Conservation (phyloP, 2,888 invertebrate genomes). For the Polydrusus pterygomalis region DNA sequence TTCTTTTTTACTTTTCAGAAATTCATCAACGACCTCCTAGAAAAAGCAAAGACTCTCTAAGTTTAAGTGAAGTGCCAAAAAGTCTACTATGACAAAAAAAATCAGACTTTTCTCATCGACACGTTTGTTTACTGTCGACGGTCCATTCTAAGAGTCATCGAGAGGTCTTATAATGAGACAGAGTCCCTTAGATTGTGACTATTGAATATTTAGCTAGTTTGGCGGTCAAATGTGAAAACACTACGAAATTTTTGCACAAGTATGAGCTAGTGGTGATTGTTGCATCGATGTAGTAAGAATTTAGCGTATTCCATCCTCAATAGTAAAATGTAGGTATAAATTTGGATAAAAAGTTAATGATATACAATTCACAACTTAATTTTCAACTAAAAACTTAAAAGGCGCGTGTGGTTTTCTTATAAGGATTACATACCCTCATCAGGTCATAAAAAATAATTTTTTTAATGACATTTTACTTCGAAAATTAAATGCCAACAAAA, state of each 20-base stretch:
- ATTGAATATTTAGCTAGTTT: constrained; percentile 1
- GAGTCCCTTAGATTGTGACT: constrained; percentile 25
- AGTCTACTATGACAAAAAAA: constrained; percentile 41
- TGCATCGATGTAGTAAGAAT: constrained; percentile 32
- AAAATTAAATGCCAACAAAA: no score
- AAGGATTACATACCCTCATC: no score
- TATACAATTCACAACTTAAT: no score
- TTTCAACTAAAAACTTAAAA: no score
- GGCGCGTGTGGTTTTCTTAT: no score
- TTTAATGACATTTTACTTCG: no score
- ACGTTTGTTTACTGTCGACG: constrained; percentile 14
- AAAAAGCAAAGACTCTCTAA: constrained; percentile 92
- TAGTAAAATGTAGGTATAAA: constrained; percentile 31
- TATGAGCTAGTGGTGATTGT: constrained; percentile 32
- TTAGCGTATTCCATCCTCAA: constrained; percentile 35
- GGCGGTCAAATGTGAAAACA: constrained; percentile 36
- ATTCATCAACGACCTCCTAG: constrained; percentile 92
- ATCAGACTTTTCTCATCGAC: constrained; percentile 31
- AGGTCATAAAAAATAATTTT: no score
- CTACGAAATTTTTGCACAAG: constrained; percentile 42
- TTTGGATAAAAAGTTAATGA: no score
- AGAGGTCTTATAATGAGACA: constrained; percentile 38
- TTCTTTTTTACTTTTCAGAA: constrained; percentile 78
- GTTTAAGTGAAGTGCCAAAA: constrained; percentile 71
- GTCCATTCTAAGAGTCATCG: not conserved